These are phyloP conservation scores for Cryptophagus acutangulus DNA, from an alignment of 2,888 invertebrate genomes.

Conservation along the genomic window DNA sequence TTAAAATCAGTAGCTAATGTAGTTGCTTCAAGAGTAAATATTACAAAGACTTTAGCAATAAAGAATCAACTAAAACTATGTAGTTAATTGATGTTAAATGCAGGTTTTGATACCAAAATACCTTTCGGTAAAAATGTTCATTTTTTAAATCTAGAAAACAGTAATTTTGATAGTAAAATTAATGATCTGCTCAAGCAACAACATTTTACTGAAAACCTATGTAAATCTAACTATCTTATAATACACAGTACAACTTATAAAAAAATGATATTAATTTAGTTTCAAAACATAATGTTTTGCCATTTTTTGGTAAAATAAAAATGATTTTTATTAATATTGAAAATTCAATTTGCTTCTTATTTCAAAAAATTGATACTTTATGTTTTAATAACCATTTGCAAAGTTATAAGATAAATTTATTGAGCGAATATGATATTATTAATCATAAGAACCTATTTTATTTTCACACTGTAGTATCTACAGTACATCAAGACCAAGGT, in stretches of 20 bases:
- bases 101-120: not conserved
- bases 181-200: too few species aligned
- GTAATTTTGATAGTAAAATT: not conserved
- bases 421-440: too few species aligned
- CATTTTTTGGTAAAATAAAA: not conserved
- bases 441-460: too few species aligned
- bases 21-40: not conserved
- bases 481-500: too few species aligned
- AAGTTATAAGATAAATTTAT: too few species aligned
- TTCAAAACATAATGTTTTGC: not conserved
- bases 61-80: not conserved
- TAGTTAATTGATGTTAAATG: not conserved
- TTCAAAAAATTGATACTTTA: not conserved
- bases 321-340: not conserved
- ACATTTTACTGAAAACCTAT: not conserved
- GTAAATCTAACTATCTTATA: not conserved
- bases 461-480: too few species aligned
- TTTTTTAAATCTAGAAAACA: not conserved
- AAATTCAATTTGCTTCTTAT: not conserved
- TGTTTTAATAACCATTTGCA: not conserved
- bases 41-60: not conserved
- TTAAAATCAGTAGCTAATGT: not conserved
- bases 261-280: not conserved
- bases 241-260: not conserved
- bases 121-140: not conserved